Conservation (phyloP, 2,113 vertebrate genomes). For the Menidia beryllina region DNA sequence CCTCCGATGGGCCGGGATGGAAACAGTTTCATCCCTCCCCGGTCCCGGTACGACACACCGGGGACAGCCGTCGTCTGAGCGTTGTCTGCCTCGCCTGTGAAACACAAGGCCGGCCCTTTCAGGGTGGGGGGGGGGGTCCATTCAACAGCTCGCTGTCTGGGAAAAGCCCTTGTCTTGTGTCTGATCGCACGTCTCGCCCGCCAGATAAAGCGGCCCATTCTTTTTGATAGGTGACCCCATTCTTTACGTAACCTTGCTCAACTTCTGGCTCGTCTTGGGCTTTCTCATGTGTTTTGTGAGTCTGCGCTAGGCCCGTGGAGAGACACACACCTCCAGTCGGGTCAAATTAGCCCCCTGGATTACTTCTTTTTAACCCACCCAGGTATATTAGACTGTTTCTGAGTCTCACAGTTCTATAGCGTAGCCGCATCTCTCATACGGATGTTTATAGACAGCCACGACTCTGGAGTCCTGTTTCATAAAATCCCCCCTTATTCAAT, state of each 20-base stretch:
- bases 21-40: constrained; percentile 60
- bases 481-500: constrained; percentile 65
- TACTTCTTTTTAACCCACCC: constrained; percentile 12
- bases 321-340: too few species aligned
- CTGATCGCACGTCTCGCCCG: constrained; percentile 68
- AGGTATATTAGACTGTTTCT: not conserved
- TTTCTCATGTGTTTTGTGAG: constrained; percentile 61
- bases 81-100: constrained; percentile 67
- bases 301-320: constrained; percentile 37
- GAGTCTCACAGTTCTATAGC: constrained; percentile 15
- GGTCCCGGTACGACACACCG: constrained; percentile 65
- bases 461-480: constrained; percentile 35
- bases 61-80: constrained; percentile 68
- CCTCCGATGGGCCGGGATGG: constrained; percentile 53
- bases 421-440: constrained; percentile 45
- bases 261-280: constrained; percentile 62
- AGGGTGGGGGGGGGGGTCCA: constrained; percentile 61
- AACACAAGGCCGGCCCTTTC: constrained; percentile 81
- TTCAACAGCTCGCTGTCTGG: constrained; percentile 77
- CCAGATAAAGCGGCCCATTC: constrained; percentile 80
- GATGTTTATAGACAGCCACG: constrained; percentile 54
- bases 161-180: constrained; percentile 77
- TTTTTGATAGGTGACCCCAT: constrained; percentile 81
- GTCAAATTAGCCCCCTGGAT: too few species aligned
- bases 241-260: constrained; percentile 75